Percentiles rank a stretch among this genome's conserved stretches.
Conservation (phyloP, 2,797 vertebrate species). For the Ptychadena robeensis region DNA sequence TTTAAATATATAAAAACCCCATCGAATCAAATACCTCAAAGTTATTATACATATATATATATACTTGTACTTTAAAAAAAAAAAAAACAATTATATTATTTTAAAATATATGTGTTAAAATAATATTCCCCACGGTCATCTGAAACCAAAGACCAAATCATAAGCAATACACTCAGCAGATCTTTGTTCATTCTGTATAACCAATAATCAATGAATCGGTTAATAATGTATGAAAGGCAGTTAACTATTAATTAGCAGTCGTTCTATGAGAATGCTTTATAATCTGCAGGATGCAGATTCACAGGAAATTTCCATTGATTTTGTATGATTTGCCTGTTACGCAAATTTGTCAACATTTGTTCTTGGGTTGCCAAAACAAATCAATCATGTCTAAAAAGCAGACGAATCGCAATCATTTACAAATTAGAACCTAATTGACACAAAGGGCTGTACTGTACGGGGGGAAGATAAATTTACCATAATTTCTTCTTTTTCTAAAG, state of each 20-base stretch:
- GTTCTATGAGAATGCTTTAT: background rate
- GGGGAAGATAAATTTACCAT: conserved; percentile 9
- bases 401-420: conserved; percentile 26
- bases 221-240: conserved; percentile 34
- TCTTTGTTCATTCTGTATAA: background rate
- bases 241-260: conserved; percentile 36
- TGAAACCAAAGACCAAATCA: background rate
- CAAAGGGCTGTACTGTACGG: conserved; percentile 23
- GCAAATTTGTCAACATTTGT: conserved; percentile 52
- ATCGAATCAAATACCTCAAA: too few species aligned
- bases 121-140: background rate
- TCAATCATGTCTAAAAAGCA: conserved; percentile 40
- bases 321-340: conserved; percentile 30
- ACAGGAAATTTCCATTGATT: conserved; percentile 36
- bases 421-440: conserved; percentile 49
- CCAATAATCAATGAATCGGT: conserved; percentile 46
- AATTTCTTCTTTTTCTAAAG: background rate
- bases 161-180: background rate
- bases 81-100: too few species aligned
- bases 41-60: too few species aligned
- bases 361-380: conserved; percentile 41
- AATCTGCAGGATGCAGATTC: conserved; percentile 10
- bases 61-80: too few species aligned
- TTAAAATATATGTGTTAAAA: too few species aligned
- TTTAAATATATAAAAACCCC: too few species aligned